Percentiles rank a stretch among this genome's conserved stretches.
Evolutionary conservation across 2,797 vertebrate genomes (phyloP).

Genomic region (Acanthopagrus latus): DNA sequence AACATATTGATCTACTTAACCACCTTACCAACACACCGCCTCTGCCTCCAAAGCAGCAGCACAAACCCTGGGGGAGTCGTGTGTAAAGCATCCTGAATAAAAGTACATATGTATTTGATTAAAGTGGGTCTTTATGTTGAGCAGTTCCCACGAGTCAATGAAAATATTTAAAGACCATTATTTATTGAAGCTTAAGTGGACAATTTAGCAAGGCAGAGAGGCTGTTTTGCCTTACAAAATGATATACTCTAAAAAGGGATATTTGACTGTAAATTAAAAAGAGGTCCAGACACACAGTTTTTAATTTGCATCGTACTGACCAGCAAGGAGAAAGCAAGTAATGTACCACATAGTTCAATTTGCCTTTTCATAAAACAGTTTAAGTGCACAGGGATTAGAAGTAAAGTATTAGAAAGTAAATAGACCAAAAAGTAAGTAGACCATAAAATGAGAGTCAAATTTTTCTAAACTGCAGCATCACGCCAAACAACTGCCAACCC

Average conservation of each 20-base stretch:
- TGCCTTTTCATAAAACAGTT: not conserved
- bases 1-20: not conserved
- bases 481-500: constrained; percentile 2
- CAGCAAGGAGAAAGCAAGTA: not conserved
- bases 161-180: not conserved
- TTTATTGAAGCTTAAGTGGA: not conserved
- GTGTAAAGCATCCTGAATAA: not conserved
- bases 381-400: not conserved
- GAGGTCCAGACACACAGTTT: not conserved
- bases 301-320: not conserved
- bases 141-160: not conserved
- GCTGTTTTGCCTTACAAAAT: not conserved
- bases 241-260: too few species aligned
- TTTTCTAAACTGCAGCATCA: constrained; percentile 7
- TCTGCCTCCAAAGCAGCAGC: constrained; percentile 4
- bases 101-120: not conserved
- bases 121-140: not conserved
- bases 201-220: not conserved
- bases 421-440: not conserved
- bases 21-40: not conserved
- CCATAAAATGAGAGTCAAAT: constrained; percentile 11
- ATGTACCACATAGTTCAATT: not conserved
- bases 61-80: not conserved
- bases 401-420: not conserved
- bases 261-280: not conserved